A percentile compares a stretch with the other conserved stretches of the same genome.
phyloP scores from a whole-genome alignment of 1,140 invertebrate genomes.

The Brachionus angularis region DNA sequence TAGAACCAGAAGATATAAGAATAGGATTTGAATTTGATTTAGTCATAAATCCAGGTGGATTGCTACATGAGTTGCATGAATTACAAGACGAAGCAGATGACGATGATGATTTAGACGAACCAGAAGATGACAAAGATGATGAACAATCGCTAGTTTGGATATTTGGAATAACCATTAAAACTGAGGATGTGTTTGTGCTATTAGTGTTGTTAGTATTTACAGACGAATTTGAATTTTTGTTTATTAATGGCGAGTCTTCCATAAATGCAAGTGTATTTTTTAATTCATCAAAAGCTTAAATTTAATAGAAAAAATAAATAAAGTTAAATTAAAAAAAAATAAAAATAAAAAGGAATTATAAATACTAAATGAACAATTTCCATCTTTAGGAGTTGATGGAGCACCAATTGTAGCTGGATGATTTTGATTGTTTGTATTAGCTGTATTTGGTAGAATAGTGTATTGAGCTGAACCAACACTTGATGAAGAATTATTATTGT shows the following conservation, averaged over 20 bases:
- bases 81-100: constrained; percentile 20
- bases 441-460: background rate
- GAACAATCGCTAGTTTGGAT: background rate
- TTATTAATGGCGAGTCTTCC: constrained; percentile 35
- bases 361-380: constrained; percentile 42
- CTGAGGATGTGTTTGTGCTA: background rate
- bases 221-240: background rate
- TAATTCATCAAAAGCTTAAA: constrained; percentile 41
- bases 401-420: constrained; percentile 5
- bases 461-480: background rate
- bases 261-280: constrained; percentile 43
- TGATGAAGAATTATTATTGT: background rate
- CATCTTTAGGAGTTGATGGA: constrained; percentile 19
- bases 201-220: background rate
- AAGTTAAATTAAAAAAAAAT: too few species aligned
- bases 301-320: too few species aligned
- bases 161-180: constrained; percentile 5
- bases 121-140: background rate
- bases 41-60: too few species aligned
- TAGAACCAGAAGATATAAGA: too few species aligned
- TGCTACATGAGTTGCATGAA: constrained; percentile 9
- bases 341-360: too few species aligned
- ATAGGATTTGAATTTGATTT: constrained; percentile 8
- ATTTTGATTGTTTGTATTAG: background rate
- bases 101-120: constrained; percentile 1